These are phyloP conservation scores for Orgyia antiqua DNA, from an alignment of 2,888 invertebrate genomes.

Conservation along the genomic window DNA sequence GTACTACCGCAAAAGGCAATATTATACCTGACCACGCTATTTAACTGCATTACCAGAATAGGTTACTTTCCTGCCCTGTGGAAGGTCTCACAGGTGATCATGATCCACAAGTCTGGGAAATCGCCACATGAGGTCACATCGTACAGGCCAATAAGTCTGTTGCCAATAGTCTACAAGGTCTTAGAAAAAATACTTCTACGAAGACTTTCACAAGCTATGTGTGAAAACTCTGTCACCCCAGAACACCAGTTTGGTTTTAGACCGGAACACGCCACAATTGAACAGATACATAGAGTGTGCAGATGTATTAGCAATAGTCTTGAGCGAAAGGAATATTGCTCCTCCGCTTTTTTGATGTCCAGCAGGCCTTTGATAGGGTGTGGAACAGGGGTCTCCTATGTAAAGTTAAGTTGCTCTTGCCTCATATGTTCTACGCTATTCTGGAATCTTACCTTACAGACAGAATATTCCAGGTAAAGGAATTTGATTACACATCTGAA, in stretches of 20 bases:
- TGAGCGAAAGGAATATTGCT: not conserved
- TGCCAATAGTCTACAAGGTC: slow-evolving; percentile 1
- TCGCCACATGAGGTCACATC: too few relatives aligned
- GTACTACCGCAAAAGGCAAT: too few relatives aligned
- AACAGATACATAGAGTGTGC: slow-evolving; percentile 1
- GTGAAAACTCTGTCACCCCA: too few relatives aligned
- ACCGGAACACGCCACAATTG: slow-evolving; percentile 1
- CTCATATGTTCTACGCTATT: not conserved
- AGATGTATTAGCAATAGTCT: not conserved
- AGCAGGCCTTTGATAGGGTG: not conserved
- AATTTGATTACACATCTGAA: not conserved
- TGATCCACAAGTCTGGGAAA: too few relatives aligned
- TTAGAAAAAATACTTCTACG: not conserved
- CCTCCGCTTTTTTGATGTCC: not conserved
- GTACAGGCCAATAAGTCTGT: too few relatives aligned
- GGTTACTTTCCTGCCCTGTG: too few relatives aligned
- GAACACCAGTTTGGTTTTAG: slow-evolving; percentile 1
- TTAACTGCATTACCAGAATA: too few relatives aligned
- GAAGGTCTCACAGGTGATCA: too few relatives aligned
- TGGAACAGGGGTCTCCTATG: not conserved
- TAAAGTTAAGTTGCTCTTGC: not conserved
- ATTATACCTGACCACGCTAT: too few relatives aligned
- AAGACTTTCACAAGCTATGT: not conserved
- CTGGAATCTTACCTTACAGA: too few relatives aligned
- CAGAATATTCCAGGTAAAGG: not conserved